Evolutionary conservation across 2,797 vertebrate genomes (phyloP).

Genomic region (Sparus aurata): DNA sequence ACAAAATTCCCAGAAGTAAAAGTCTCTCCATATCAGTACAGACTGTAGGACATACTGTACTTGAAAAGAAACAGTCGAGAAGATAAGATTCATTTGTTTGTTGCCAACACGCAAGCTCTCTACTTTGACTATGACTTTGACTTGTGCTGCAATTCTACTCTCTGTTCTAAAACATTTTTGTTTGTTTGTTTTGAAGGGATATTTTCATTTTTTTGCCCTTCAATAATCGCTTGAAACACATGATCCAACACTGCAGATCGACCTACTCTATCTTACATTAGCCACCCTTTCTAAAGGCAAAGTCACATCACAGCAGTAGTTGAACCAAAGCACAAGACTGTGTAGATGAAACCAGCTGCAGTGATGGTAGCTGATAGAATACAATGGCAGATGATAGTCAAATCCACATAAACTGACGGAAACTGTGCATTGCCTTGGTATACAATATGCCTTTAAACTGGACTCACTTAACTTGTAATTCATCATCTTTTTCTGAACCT

Average conservation of each 20-base stretch:
- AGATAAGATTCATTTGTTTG: not conserved
- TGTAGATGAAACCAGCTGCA: not conserved
- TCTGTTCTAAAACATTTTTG: not conserved
- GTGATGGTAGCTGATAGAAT: not conserved
- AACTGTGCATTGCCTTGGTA: not conserved
- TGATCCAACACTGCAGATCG: not conserved
- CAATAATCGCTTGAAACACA: not conserved
- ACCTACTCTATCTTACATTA: not conserved
- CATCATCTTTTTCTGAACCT: not conserved
- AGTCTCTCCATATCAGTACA: not conserved
- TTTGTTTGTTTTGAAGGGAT: no score
- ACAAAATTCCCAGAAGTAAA: not conserved
- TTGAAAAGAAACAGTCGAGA: not conserved
- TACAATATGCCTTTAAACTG: not conserved
- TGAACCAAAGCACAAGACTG: not conserved
- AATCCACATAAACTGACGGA: not conserved
- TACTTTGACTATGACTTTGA: not conserved
- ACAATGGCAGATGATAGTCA: not conserved
- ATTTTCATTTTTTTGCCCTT: not conserved
- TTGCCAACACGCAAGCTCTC: not conserved
- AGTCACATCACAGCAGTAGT: no score
- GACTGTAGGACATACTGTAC: not conserved
- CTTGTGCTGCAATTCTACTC: not conserved
- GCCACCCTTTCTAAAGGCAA: not conserved
- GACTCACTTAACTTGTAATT: not conserved